Conservation (phyloP, 2,797 vertebrate genomes). For the Acipenser transmontanus region DNA sequence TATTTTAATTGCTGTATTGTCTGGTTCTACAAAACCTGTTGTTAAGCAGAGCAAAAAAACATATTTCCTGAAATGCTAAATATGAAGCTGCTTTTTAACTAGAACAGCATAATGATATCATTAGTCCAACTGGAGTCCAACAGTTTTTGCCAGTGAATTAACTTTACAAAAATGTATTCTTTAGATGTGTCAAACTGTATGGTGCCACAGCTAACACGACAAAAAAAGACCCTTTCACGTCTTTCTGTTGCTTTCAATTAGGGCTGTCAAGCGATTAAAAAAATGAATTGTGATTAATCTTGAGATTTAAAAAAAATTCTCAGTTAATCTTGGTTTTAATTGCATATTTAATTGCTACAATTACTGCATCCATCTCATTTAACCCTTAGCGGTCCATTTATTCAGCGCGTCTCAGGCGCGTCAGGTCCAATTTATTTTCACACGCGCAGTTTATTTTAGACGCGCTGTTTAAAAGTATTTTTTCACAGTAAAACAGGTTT, state of each 20-base stretch:
- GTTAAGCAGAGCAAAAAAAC: not conserved
- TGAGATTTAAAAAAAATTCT: too few species aligned
- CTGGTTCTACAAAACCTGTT: slow-evolving; percentile 45
- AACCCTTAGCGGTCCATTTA: too few species aligned
- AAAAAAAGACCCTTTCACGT: slow-evolving; percentile 34
- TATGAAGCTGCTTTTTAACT: slow-evolving; percentile 43
- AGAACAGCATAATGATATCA: slow-evolving; percentile 58
- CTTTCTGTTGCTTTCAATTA: slow-evolving; percentile 28
- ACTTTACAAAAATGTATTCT: slow-evolving; percentile 7
- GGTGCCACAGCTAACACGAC: slow-evolving; percentile 33
- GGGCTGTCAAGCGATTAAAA: too few species aligned
- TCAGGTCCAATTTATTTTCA: too few species aligned
- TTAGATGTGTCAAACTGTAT: slow-evolving; percentile 20
- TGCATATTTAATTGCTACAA: too few species aligned
- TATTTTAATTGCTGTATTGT: slow-evolving; percentile 19
- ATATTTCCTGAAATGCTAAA: slow-evolving; percentile 41
- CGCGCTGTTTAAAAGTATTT: too few species aligned
- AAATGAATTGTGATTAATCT: too few species aligned
- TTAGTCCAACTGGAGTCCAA: slow-evolving; percentile 42
- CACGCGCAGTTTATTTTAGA: too few species aligned
- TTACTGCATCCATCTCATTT: too few species aligned
- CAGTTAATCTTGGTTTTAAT: too few species aligned
- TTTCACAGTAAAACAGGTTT: too few species aligned
- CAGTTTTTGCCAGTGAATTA: slow-evolving; percentile 22
- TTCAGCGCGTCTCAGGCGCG: too few species aligned